Evolutionary conservation across 64 coral and sea anemone species (phyloP).

Genomic region (Acropora yongei): DNA sequence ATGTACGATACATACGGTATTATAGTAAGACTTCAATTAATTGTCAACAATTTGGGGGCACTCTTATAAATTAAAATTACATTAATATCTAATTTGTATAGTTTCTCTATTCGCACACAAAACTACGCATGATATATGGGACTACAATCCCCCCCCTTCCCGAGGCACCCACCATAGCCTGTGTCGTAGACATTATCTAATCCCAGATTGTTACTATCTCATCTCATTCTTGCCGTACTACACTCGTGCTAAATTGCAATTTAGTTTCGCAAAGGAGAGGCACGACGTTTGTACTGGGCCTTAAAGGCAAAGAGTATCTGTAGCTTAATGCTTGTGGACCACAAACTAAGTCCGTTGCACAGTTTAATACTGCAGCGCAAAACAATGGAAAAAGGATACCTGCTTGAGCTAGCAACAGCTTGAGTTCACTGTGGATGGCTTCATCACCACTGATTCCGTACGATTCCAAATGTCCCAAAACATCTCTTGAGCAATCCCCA

Average conservation of each 20-base stretch:
- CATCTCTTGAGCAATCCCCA: background rate
- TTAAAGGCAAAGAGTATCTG: background rate
- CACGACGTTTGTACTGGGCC: constrained; percentile 38
- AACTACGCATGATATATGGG: constrained; percentile 28
- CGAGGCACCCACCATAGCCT: constrained; percentile 3
- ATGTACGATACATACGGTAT: too few species aligned
- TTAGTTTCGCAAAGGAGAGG: constrained; percentile 38
- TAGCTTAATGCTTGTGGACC: background rate
- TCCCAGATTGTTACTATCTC: constrained; percentile 4
- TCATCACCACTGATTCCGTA: background rate
- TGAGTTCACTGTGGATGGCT: background rate
- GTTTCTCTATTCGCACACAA: constrained; percentile 13
- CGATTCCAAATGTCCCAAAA: background rate
- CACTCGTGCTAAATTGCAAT: constrained; percentile 27
- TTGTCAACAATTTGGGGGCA: background rate
- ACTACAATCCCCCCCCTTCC: background rate
- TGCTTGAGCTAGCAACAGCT: background rate
- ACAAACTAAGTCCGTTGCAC: background rate
- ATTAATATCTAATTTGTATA: constrained; percentile 25
- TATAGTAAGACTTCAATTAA: background rate
- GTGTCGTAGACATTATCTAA: constrained; percentile 19
- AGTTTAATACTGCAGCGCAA: background rate
- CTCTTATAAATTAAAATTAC: background rate
- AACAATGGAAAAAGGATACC: background rate
- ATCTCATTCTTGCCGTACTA: constrained; percentile 14